Conservation (phyloP, 2,113 vertebrate genomes). For the Anolis carolinensis region DNA sequence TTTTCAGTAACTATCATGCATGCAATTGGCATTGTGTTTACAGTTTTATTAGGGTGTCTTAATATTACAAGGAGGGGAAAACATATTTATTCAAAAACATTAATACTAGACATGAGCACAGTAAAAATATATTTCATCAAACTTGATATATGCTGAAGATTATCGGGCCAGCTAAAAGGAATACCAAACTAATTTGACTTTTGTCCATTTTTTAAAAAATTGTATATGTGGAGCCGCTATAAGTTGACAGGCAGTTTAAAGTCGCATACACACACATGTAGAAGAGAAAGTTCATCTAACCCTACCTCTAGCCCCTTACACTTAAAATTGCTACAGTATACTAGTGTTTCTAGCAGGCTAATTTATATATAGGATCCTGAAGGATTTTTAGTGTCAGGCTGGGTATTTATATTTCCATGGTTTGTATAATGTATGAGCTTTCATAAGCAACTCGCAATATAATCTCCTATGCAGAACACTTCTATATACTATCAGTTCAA, state of each 20-base stretch:
- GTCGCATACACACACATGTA: too few relatives aligned
- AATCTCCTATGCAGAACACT: not conserved
- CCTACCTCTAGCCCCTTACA: too few relatives aligned
- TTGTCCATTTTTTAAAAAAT: not conserved
- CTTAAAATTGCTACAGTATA: too few relatives aligned
- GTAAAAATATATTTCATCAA: not conserved
- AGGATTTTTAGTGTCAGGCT: not conserved
- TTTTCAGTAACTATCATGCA: not conserved
- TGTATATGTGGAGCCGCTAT: not conserved
- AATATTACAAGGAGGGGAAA: not conserved
- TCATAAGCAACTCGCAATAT: not conserved
- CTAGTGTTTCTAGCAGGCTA: not conserved
- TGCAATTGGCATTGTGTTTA: not conserved
- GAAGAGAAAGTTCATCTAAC: too few relatives aligned
- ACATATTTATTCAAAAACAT: not conserved
- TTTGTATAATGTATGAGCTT: not conserved
- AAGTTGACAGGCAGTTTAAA: too few relatives aligned
- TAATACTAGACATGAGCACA: not conserved
- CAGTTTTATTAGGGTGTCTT: not conserved
- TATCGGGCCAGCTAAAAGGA: not conserved
- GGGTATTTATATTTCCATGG: not conserved
- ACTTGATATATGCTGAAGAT: not conserved
- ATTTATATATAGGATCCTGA: not conserved
- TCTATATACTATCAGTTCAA: not conserved
- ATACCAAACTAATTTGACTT: not conserved